phyloP scores from a whole-genome alignment of 2,113 vertebrate genomes.

The Pollimyrus isidori region DNA sequence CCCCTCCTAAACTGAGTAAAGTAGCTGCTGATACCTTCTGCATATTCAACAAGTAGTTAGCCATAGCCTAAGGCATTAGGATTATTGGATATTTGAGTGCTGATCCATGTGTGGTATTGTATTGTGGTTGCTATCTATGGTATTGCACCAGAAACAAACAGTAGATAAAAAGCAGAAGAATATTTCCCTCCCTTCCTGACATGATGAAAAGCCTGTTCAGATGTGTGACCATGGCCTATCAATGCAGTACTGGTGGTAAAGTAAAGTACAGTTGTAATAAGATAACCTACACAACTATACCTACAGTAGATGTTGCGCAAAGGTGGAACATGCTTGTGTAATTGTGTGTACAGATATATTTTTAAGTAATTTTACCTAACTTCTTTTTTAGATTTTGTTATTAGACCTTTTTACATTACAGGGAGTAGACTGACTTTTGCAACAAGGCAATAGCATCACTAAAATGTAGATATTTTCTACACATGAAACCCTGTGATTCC shows the following conservation, averaged over 20 bases:
- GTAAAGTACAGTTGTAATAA: neutral
- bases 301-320: neutral
- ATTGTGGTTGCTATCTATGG: neutral
- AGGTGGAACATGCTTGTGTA: neutral
- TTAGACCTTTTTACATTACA: neutral
- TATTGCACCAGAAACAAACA: neutral
- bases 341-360: neutral
- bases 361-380: neutral
- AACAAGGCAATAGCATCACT: neutral
- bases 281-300: neutral
- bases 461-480: neutral
- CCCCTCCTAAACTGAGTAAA: neutral
- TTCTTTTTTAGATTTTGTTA: neutral
- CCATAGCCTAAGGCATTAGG: neutral
- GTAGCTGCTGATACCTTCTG: neutral
- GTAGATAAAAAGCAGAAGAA: neutral
- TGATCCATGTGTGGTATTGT: neutral
- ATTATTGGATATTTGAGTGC: neutral
- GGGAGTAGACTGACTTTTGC: neutral
- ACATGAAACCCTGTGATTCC: neutral
- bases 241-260: neutral
- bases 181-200: neutral
- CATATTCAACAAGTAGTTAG: neutral
- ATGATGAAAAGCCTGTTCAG: neutral
- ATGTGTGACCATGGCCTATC: neutral